Base-by-base conservation (phyloP, 2,888 invertebrate species). In the Amphipyra berbera region DNA sequence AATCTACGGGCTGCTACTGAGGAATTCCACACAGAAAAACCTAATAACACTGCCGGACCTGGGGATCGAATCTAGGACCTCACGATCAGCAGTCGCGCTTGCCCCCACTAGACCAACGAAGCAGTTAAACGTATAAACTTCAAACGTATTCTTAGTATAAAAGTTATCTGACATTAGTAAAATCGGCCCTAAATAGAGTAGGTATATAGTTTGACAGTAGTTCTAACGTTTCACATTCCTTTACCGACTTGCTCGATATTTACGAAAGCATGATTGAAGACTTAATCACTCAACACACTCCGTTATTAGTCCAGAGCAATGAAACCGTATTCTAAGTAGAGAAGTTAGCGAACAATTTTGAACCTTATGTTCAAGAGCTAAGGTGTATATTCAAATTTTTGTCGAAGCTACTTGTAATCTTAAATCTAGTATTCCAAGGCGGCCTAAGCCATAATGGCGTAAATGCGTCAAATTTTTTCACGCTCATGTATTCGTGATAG, bases 201-300 rank as follows among this genome's bases (percentile, higher is more conserved):
- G n/a, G n/a, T n/a, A n/a, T n/a, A n/a, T n/a, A n/a, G n/a, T n/a
- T n/a, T n/a, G n/a, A n/a, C n/a, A n/a, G 41, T 49, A 50, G 30
- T 37, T 47, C n/a, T 53, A 35, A 15, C 15, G 61, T 72, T 72
- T 72, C 67, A 66, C 69, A 78, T 77, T 66, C 67, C 57, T 49
- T 21, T 15, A 15, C 15, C 45, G 7, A 49, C 60, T 59, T 7
- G 50, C 44, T 57, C 27, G 50, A 58, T 62, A 61, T 66, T 64
- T 56, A 66, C 63, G 69, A 73, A 78, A 77, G 74, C 61, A 68
- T 67, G 50, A 67, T 68, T 61, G 54, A 65, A 74, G 42, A 66
- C 49, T 45, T 49, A 65, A 64, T 65, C 61, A 63, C 53, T 68
- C 49, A 62, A 50, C 40, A 46, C 48, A 68, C 38, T 50, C 57